Evolutionary conservation across 2,888 invertebrate species (phyloP), one percentile per base, ranked within the genome.

Genomic region (Bombylius major): DNA sequence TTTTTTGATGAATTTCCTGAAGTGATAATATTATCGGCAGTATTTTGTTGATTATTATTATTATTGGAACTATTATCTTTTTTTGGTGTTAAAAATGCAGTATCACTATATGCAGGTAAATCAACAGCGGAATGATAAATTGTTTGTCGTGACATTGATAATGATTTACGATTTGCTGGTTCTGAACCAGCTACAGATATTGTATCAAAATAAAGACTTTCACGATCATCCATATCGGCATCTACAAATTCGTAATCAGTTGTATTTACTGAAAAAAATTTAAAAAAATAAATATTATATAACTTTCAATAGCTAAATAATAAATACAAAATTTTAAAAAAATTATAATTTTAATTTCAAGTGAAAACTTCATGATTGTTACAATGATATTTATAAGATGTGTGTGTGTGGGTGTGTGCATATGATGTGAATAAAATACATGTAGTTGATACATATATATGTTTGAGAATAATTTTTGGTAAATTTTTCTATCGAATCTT

Each of bases 51-150:
- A 23, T 31, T 51, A 47, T 14, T 34, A 52, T 57, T 60, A 57
- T 57, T 55, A 48, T 56, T 55, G 48, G 47, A 3, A 32, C 23
- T 23, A 23, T 42, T 42, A 42, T 42, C 34, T 5, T 11, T 33
- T 50, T 14, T 50, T 50, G 4, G 13, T 32, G 42, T 42, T 49
- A 11, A 31, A 31, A 14, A 13, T 42, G 39, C 4, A 11, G 39
- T 42, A 48, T 51, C 32, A 36, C 33, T 71, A 62, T 70, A 70
- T 6, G 66, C 67, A 31, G 68, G 69, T 57, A 81, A 66, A 68
- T 81, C 80, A 48, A 78, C 75, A 1, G 79, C 78, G 53, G 81
- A 81, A 64, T 80, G 79, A 65, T 82, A 82, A 47, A 82, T 75
- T 14, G 81, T 81, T 66, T 79, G 78, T 51, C 78, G 72, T 36